A percentile compares a stretch with the other conserved stretches of the same genome.
Evolutionary conservation across 2,888 invertebrate species (phyloP).

Genomic region (Phalera bucephala): DNA sequence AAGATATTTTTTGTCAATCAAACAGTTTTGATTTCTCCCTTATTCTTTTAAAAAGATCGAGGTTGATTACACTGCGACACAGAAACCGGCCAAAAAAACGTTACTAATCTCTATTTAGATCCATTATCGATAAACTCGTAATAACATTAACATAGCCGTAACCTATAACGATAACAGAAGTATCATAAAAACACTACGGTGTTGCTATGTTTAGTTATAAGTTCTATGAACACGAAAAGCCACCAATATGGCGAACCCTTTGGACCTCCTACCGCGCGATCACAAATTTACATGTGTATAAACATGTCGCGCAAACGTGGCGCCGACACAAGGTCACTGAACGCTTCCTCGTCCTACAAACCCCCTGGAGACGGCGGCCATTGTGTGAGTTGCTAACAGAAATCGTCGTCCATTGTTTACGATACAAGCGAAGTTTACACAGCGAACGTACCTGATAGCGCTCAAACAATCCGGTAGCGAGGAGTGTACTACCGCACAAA

Average conservation of each 20-base stretch:
- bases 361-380: conserved; percentile 34
- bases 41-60: too few species aligned
- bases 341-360: conserved; percentile 43
- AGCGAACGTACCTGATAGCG: conserved; percentile 51
- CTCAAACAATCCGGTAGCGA: conserved; percentile 49
- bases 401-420: conserved; percentile 51
- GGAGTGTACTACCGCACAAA: conserved; percentile 48
- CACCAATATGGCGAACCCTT: not conserved
- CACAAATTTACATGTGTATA: conserved; percentile 10
- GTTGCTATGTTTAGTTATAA: too few species aligned
- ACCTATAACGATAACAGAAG: too few species aligned
- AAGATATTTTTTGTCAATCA: too few species aligned
- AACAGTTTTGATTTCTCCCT: too few species aligned
- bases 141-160: too few species aligned
- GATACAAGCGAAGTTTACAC: conserved; percentile 48
- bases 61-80: too few species aligned
- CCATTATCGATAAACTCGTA: too few species aligned
- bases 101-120: too few species aligned
- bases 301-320: conserved; percentile 11
- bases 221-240: too few species aligned
- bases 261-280: conserved; percentile 16
- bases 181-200: too few species aligned
- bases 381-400: conserved; percentile 39
- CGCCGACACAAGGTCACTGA: conserved; percentile 47
- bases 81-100: too few species aligned